phyloP scores from a whole-genome alignment of 2,113 vertebrate genomes.

The Chinchilla lanigera region DNA sequence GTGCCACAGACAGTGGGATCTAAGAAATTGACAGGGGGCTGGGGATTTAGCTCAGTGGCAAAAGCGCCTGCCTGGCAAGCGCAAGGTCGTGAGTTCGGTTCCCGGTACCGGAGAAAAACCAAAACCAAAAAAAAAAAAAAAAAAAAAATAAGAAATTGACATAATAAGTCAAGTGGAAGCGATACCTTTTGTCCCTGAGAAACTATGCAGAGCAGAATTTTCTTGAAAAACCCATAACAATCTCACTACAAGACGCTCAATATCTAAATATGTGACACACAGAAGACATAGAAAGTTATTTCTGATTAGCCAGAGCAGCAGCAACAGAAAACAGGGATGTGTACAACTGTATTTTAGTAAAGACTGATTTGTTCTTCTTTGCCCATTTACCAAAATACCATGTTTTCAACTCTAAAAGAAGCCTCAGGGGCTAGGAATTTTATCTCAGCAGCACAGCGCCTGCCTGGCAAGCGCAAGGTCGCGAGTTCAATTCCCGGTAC shows the following conservation, averaged over 20 bases:
- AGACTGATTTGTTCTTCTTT: neutral
- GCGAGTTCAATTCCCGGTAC: no score
- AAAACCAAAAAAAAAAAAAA: no score
- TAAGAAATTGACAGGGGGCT: neutral
- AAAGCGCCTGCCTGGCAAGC: no score
- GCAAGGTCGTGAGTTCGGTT: no score
- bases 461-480: no score
- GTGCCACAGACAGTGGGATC: neutral
- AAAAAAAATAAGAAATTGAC: neutral
- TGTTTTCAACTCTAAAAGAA: neutral
- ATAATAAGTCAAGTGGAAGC: neutral
- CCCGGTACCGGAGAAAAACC: no score
- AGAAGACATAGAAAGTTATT: neutral
- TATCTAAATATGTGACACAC: neutral
- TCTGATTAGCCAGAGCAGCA: neutral
- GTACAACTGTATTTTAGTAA: neutral
- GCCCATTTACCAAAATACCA: neutral
- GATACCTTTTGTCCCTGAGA: neutral
- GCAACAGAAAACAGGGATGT: neutral
- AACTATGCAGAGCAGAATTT: neutral
- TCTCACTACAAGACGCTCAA: neutral
- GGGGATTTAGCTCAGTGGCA: no score
- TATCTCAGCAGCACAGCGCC: no score
- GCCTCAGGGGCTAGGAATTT: no score
- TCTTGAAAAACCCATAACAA: neutral